A percentile compares a stretch with the other conserved stretches of the same genome.
Conservation (phyloP, 2,888 invertebrate genomes). For the Chirona hameri region DNA sequence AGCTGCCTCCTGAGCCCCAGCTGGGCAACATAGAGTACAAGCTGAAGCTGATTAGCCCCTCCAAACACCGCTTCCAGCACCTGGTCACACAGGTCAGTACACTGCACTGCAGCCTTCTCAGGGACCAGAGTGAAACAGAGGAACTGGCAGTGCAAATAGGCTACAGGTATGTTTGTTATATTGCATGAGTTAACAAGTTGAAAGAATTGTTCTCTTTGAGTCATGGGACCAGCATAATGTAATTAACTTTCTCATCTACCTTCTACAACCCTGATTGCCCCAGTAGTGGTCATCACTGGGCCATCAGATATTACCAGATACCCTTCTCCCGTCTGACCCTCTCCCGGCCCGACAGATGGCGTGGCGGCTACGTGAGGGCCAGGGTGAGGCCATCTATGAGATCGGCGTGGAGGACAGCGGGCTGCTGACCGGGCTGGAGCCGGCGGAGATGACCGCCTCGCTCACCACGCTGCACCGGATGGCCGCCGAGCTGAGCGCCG, state of each 20-base stretch:
- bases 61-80: slow-evolving; percentile 88
- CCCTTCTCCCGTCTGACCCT: no score
- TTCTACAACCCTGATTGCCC: no score
- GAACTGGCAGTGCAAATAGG: no score
- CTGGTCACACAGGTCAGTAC: slow-evolving; percentile 80
- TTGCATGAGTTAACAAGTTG: no score
- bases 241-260: no score
- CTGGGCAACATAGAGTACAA: slow-evolving; percentile 96
- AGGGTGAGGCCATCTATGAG: slow-evolving; percentile 96
- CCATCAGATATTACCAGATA: no score
- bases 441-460: slow-evolving; percentile 79
- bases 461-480: slow-evolving; percentile 79
- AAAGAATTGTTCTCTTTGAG: no score
- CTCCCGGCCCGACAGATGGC: slow-evolving; percentile 63
- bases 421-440: slow-evolving; percentile 74
- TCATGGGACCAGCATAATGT: no score
- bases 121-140: no score
- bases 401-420: slow-evolving; percentile 92
- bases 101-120: no score
- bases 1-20: slow-evolving; percentile 82
- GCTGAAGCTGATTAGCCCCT: slow-evolving; percentile 86
- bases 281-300: no score
- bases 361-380: slow-evolving; percentile 93
- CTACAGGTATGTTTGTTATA: no score
- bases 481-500: slow-evolving; percentile 82